phyloP scores from a whole-genome alignment of 2,113 vertebrate species.

The Formicarius rufipectus region DNA sequence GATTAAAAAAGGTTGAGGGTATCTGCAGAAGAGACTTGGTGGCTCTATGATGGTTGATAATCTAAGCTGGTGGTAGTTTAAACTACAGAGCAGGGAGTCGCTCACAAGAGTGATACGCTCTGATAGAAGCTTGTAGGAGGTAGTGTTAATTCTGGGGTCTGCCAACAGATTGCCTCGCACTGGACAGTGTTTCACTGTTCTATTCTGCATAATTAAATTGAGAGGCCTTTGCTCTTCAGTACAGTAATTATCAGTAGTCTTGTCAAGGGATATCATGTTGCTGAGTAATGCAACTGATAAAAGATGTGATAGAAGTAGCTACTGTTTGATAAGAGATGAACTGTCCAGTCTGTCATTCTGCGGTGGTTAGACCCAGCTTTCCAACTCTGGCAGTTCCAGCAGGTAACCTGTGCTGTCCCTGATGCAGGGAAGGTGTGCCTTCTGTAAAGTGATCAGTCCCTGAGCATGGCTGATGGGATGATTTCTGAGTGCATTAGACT shows the following conservation, averaged over 20 bases:
- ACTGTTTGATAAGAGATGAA: background rate
- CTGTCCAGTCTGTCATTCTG: accelerated
- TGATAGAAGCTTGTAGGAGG: background rate
- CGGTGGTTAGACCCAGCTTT: background rate
- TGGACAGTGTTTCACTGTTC: background rate
- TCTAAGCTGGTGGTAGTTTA: background rate
- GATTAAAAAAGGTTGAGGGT: background rate
- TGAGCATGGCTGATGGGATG: background rate
- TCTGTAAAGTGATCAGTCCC: background rate
- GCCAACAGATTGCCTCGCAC: accelerated
- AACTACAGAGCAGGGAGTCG: background rate
- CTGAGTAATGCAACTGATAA: background rate
- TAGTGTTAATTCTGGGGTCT: background rate
- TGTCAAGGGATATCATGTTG: background rate
- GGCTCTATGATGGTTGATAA: background rate
- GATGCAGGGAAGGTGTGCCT: background rate
- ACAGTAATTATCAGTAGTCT: background rate
- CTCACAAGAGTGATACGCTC: background rate
- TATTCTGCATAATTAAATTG: background rate
- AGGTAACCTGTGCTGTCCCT: background rate
- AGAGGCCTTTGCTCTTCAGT: background rate
- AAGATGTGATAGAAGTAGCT: background rate
- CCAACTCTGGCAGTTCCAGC: background rate
- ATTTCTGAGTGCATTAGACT: background rate
- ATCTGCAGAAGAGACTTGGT: background rate